These are phyloP conservation scores for Petrocephalus zakoni DNA, from an alignment of 2,113 vertebrate species.

Conservation along the genomic window DNA sequence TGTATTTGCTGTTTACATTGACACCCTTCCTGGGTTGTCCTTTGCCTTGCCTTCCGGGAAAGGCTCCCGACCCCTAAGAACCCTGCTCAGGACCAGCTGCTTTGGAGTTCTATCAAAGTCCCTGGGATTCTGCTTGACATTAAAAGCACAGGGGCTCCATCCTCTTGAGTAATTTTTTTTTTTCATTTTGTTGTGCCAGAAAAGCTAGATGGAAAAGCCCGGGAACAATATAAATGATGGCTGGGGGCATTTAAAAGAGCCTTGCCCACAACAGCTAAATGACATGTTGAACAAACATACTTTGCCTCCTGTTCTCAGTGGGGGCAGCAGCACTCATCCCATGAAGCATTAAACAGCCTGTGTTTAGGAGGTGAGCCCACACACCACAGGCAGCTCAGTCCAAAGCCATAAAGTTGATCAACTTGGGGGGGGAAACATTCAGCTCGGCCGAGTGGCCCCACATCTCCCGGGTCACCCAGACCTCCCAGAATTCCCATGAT, in stretches of 20 bases:
- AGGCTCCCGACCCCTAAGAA: neutral
- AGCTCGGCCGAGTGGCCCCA: neutral
- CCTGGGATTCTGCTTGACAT: neutral
- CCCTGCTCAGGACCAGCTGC: neutral
- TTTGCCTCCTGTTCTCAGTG: neutral
- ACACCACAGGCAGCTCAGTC: neutral
- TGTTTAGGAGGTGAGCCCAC: neutral
- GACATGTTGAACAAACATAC: neutral
- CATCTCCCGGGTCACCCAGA: neutral
- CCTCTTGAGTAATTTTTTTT: neutral
- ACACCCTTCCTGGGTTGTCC: neutral
- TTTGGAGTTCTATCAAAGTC: neutral
- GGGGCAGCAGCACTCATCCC: neutral
- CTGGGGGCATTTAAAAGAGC: neutral
- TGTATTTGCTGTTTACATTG: neutral
- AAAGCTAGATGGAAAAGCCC: neutral
- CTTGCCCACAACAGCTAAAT: neutral
- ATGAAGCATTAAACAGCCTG: neutral
- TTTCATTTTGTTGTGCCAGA: neutral
- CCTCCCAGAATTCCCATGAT: neutral
- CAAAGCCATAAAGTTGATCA: conserved; percentile 13
- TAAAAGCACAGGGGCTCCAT: neutral
- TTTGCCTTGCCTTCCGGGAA: neutral
- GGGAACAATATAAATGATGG: neutral
- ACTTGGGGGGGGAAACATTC: neutral